Evolutionary conservation across 2,797 vertebrate genomes (phyloP).

Genomic region (Prunella strophiata): DNA sequence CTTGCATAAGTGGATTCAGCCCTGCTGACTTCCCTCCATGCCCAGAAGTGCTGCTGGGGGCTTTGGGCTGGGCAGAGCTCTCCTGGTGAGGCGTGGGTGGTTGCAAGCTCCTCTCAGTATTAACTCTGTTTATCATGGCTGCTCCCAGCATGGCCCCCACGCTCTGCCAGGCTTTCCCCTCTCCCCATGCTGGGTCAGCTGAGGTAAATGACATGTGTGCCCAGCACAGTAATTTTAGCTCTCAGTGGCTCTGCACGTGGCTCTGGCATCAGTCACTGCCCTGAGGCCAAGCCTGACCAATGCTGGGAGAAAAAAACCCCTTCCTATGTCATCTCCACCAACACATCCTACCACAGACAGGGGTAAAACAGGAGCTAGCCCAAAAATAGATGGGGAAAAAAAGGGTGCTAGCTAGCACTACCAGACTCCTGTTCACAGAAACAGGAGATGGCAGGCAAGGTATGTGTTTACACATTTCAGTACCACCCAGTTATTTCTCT

Average conservation of each 20-base stretch:
- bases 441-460: background rate
- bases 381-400: rapidly evolving
- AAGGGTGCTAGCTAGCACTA: background rate
- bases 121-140: background rate
- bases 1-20: constrained; percentile 27
- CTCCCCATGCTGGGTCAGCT: background rate
- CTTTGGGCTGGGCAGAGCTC: background rate
- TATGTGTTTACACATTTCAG: background rate
- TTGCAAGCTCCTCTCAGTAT: background rate
- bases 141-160: background rate
- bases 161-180: background rate
- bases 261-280: background rate
- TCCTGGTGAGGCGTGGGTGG: background rate
- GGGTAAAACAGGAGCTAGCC: background rate
- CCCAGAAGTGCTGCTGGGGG: background rate
- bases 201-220: constrained; percentile 17
- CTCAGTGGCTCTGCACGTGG: background rate
- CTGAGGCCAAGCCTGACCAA: background rate
- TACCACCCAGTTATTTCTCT: background rate
- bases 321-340: background rate
- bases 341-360: background rate
- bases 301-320: background rate
- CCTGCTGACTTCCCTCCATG: background rate
- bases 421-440: background rate
- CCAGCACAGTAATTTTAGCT: background rate